Evolutionary conservation across 2,888 invertebrate species (phyloP).

Genomic region (Drosophila paramelanica): DNA sequence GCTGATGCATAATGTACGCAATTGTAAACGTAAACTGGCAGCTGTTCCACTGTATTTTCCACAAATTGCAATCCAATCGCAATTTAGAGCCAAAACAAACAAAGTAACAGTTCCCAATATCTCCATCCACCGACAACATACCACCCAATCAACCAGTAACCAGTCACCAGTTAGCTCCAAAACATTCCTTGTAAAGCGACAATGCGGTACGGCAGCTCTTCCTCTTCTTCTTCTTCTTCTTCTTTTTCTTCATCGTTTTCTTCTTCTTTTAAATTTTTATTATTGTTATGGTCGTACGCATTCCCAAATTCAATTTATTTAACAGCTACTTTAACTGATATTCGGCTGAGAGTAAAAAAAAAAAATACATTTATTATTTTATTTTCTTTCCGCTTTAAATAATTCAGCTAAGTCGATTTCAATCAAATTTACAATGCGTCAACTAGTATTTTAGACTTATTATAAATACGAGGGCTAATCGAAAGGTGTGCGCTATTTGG

Average conservation of each 20-base stretch:
- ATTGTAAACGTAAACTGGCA: slow-evolving; percentile 1
- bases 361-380: slow-evolving; percentile 14
- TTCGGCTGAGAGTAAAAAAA: background rate
- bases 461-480: slow-evolving; percentile 3
- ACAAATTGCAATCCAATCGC: background rate
- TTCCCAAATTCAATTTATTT: background rate
- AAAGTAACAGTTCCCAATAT: slow-evolving; percentile 1
- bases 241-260: too few relatives aligned
- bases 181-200: background rate
- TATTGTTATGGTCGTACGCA: background rate
- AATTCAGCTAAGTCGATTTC: slow-evolving; percentile 17
- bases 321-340: background rate
- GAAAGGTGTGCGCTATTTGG: background rate
- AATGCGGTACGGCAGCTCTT: too few relatives aligned
- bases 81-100: slow-evolving; percentile 8
- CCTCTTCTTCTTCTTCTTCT: too few relatives aligned
- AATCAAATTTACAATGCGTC: slow-evolving; percentile 33
- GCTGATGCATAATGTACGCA: slow-evolving; percentile 11
- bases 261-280: too few relatives aligned
- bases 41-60: slow-evolving; percentile 6
- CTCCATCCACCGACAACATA: background rate
- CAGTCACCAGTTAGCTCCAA: background rate
- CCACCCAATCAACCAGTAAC: background rate
- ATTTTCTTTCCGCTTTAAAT: slow-evolving; percentile 35
- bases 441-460: slow-evolving; percentile 1